phyloP scores from a whole-genome alignment of 2,113 vertebrate species.

The Dendrocopos noguchii region DNA sequence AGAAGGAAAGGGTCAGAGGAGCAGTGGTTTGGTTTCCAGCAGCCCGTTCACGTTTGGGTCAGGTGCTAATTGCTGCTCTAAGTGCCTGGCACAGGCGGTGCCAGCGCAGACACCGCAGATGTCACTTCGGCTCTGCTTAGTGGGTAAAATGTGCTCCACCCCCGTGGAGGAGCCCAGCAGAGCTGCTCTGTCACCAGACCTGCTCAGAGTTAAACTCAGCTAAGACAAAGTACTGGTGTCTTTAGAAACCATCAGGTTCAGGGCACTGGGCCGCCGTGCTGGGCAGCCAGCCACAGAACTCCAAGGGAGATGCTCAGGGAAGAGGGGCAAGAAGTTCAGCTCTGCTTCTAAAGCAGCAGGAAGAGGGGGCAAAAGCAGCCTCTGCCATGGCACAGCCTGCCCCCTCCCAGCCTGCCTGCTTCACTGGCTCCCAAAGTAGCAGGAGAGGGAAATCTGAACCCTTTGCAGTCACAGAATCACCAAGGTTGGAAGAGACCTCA shows the following conservation, averaged over 20 bases:
- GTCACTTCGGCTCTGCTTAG: neutral
- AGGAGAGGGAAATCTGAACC: neutral
- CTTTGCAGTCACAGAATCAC: no score
- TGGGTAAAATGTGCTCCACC: neutral
- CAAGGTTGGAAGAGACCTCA: no score
- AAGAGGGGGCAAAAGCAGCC: neutral
- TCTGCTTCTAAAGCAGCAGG: neutral
- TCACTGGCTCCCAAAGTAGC: neutral
- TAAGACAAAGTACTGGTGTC: neutral
- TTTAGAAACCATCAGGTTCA: neutral
- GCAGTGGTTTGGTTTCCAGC: neutral
- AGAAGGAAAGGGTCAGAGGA: neutral
- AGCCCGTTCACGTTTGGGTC: neutral
- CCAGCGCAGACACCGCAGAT: slow-evolving; percentile 23
- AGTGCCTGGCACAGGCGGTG: neutral
- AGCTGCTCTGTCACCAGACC: neutral
- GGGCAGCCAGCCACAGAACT: neutral
- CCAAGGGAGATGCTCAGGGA: neutral
- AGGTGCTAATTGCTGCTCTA: slow-evolving; percentile 32
- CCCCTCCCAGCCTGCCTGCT: fast-evolving
- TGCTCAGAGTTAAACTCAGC: neutral
- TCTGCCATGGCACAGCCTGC: neutral
- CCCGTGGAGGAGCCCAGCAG: slow-evolving; percentile 4
- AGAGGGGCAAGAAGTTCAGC: neutral
- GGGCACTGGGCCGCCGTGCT: neutral